phyloP scores from a whole-genome alignment of 2,797 vertebrate genomes.

The Salarias fasciatus region DNA sequence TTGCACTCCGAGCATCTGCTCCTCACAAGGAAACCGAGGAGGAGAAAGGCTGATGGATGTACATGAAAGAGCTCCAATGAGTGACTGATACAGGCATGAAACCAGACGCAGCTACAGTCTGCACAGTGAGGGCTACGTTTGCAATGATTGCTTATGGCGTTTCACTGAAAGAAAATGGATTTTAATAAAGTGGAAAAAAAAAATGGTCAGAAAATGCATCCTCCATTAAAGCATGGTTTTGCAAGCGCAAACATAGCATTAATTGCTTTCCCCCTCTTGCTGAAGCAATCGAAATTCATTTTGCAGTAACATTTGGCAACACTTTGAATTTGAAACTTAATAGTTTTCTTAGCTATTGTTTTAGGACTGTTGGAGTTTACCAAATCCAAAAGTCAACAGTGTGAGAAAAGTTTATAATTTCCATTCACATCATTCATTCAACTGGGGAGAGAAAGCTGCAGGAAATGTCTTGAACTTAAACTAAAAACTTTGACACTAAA shows the following conservation, averaged over 20 bases:
- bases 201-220: neutral
- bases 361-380: no score
- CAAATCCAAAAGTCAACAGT: neutral
- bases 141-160: conserved; percentile 31
- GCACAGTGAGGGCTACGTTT: conserved; percentile 6
- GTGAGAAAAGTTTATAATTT: neutral
- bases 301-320: neutral
- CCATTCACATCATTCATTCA: neutral
- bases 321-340: neutral
- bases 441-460: neutral
- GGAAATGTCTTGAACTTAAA: no score
- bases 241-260: conserved; percentile 14
- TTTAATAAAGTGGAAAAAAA: conserved; percentile 31
- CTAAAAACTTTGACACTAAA: no score
- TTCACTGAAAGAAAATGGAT: conserved; percentile 31
- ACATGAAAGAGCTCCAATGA: neutral
- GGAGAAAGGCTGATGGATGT: conserved; percentile 19
- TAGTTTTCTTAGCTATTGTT: no score
- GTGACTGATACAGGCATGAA: conserved; percentile 4
- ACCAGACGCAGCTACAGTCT: conserved; percentile 2
- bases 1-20: neutral
- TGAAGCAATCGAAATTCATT: no score
- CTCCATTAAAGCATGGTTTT: conserved; percentile 11
- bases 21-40: conserved; percentile 15
- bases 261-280: no score